Conservation (phyloP, 2,113 vertebrate genomes). For the Piprites chloris region DNA sequence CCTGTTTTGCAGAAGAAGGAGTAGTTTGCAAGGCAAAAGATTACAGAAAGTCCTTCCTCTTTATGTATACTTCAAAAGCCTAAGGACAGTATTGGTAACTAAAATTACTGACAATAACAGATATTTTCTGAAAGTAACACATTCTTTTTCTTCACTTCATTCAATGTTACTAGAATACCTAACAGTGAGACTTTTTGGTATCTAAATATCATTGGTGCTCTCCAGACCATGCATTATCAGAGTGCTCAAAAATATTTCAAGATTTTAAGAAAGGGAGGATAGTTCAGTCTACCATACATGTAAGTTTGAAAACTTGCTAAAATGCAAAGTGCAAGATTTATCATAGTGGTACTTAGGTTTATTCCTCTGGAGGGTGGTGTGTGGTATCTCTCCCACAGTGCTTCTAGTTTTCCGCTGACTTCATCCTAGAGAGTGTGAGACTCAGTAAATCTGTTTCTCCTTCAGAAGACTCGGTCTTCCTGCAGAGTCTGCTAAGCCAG, state of each 20-base stretch:
- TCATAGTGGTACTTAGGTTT: neutral
- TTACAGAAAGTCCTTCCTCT: neutral
- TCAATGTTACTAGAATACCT: neutral
- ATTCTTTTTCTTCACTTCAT: neutral
- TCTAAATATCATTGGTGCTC: neutral
- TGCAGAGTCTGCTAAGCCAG: neutral
- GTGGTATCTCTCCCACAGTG: neutral
- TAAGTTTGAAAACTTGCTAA: neutral
- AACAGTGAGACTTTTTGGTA: neutral
- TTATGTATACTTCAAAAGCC: neutral
- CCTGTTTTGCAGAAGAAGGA: neutral
- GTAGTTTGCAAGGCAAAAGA: neutral
- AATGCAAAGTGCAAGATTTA: neutral
- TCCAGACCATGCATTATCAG: neutral
- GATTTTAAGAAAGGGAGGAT: neutral
- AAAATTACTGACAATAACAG: neutral
- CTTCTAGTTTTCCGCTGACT: neutral
- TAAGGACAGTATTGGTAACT: neutral
- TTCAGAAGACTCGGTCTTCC: neutral
- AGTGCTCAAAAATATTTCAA: neutral
- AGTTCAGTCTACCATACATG: neutral
- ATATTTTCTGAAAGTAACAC: neutral
- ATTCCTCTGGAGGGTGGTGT: neutral
- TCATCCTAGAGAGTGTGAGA: neutral
- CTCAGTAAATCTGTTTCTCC: neutral